Conservation (phyloP, 2,113 vertebrate genomes). For the Plotosus lineatus region DNA sequence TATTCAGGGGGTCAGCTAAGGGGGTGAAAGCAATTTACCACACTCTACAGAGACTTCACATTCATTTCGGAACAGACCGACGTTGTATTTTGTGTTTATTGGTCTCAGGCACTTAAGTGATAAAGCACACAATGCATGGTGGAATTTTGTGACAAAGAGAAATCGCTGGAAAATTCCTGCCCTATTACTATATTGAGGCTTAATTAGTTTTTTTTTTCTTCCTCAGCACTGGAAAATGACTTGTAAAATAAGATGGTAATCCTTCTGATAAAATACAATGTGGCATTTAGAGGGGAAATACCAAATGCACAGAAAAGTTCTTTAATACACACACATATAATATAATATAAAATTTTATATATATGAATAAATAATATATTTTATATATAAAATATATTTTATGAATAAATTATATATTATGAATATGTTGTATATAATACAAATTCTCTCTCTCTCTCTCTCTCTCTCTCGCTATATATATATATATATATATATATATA, state of each 20-base stretch:
- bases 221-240: constrained; percentile 44
- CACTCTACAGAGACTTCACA: constrained; percentile 62
- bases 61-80: constrained; percentile 63
- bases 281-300: constrained; percentile 28
- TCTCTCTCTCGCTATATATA: too few species aligned
- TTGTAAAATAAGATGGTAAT: constrained; percentile 50
- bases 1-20: constrained; percentile 60
- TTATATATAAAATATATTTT: too few species aligned
- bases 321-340: not conserved
- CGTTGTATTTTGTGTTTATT: constrained; percentile 64
- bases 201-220: constrained; percentile 60
- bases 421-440: too few species aligned
- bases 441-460: too few species aligned
- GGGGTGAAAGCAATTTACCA: constrained; percentile 72
- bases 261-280: constrained; percentile 14
- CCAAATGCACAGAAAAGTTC: not conserved
- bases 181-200: constrained; percentile 62
- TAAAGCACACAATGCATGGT: constrained; percentile 56
- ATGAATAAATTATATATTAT: too few species aligned
- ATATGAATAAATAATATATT: too few species aligned
- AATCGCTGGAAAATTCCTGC: constrained; percentile 56
- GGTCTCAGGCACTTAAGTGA: constrained; percentile 62
- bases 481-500: too few species aligned
- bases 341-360: too few species aligned
- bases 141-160: constrained; percentile 51